phyloP scores from a whole-genome alignment of 2,797 vertebrate species.

The Siniperca undulata region DNA sequence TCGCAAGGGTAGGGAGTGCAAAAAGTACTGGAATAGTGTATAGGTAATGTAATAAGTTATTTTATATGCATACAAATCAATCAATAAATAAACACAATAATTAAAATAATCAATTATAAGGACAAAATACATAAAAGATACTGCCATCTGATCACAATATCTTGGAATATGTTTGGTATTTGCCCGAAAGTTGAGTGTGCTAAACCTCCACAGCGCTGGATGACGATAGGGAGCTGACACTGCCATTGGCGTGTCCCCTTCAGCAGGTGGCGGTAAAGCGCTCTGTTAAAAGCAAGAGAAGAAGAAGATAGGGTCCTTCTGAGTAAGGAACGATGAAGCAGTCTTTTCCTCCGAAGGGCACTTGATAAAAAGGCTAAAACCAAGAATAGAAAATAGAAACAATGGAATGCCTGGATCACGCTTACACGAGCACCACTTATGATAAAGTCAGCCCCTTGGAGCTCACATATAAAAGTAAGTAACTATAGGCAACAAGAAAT shows the following conservation, averaged over 20 bases:
- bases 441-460: slow-evolving; percentile 51
- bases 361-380: slow-evolving; percentile 7
- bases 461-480: slow-evolving; percentile 80
- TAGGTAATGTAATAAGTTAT: neutral
- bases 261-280: neutral
- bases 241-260: neutral
- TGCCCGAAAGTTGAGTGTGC: neutral
- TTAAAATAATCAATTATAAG: neutral
- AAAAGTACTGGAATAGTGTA: neutral
- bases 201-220: neutral
- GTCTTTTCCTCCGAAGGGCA: slow-evolving; percentile 43
- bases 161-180: neutral
- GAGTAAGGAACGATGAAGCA: slow-evolving; percentile 16
- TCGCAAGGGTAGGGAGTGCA: neutral
- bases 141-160: neutral
- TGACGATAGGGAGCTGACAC: neutral
- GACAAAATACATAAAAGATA: neutral
- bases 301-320: slow-evolving; percentile 60
- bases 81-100: neutral
- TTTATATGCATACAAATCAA: neutral
- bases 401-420: slow-evolving; percentile 65
- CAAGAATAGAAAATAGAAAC: neutral
- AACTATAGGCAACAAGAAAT: neutral
- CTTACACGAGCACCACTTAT: slow-evolving; percentile 42
- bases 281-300: neutral